A percentile compares a stretch with the other conserved stretches of the same genome.
Conservation (phyloP, 2,797 vertebrate genomes). For the Cirrhinus mrigala region DNA sequence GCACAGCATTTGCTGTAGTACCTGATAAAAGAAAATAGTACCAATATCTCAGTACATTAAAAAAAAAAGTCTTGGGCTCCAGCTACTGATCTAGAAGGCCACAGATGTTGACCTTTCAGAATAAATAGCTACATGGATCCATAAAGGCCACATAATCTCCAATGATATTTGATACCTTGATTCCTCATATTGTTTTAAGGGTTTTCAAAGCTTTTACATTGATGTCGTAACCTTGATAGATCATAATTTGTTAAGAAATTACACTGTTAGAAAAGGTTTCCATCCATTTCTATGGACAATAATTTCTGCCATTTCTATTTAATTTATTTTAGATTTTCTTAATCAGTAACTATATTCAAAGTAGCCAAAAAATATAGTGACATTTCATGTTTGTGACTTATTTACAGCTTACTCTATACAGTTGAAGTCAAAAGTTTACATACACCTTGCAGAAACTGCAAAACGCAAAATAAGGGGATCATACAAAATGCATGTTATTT, state of each 20-base stretch:
- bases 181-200: constrained; percentile 2
- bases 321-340: background rate
- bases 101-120: constrained; percentile 4
- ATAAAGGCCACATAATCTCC: constrained; percentile 10
- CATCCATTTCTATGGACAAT: no score
- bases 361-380: background rate
- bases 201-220: constrained; percentile 15
- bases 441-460: no score
- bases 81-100: constrained; percentile 10
- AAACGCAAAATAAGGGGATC: no score
- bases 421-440: no score
- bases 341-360: background rate
- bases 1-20: background rate
- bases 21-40: background rate
- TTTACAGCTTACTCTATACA: no score
- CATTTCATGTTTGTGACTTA: background rate
- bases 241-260: background rate
- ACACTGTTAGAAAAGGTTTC: background rate
- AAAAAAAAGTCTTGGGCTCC: constrained; percentile 5
- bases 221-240: background rate
- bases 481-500: no score
- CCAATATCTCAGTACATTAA: background rate
- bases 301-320: no score
- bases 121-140: constrained; percentile 23
- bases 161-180: constrained; percentile 7